phyloP scores from a whole-genome alignment of 2,113 vertebrate genomes.

The Craseonycteris thonglongyai region DNA sequence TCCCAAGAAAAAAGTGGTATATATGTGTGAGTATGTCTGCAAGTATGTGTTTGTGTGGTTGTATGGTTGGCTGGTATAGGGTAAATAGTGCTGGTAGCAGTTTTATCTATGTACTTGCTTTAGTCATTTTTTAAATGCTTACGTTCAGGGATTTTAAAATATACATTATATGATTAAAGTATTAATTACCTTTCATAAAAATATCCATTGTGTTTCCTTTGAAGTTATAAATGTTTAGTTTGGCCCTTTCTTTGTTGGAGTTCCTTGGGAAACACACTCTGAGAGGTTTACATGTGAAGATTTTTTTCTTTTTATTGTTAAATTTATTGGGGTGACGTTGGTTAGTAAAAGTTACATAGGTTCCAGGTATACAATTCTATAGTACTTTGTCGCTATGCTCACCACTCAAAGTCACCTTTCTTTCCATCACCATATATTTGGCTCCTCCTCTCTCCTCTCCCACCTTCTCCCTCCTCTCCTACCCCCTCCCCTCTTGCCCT shows the following conservation, averaged over 20 bases:
- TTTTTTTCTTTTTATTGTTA: too few relatives aligned
- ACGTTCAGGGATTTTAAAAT: neutral
- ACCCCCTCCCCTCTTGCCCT: too few relatives aligned
- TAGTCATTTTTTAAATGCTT: neutral
- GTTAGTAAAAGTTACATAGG: too few relatives aligned
- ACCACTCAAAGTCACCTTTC: too few relatives aligned
- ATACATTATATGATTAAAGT: neutral
- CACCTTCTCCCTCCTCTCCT: too few relatives aligned
- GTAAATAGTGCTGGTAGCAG: neutral
- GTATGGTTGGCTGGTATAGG: neutral
- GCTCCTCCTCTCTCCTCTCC: too few relatives aligned
- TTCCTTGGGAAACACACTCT: neutral
- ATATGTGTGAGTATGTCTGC: neutral
- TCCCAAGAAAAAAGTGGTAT: neutral
- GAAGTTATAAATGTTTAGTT: neutral
- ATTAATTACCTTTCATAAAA: neutral
- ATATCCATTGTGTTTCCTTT: neutral
- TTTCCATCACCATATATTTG: too few relatives aligned
- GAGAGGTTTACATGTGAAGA: neutral
- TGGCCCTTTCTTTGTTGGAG: neutral
- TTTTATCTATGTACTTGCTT: constrained; percentile 10
- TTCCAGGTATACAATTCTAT: too few relatives aligned
- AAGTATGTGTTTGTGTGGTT: neutral
- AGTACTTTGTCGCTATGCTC: too few relatives aligned
- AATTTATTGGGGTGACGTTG: too few relatives aligned